phyloP scores from a whole-genome alignment of 2,113 vertebrate species.

The Kryptolebias marmoratus region DNA sequence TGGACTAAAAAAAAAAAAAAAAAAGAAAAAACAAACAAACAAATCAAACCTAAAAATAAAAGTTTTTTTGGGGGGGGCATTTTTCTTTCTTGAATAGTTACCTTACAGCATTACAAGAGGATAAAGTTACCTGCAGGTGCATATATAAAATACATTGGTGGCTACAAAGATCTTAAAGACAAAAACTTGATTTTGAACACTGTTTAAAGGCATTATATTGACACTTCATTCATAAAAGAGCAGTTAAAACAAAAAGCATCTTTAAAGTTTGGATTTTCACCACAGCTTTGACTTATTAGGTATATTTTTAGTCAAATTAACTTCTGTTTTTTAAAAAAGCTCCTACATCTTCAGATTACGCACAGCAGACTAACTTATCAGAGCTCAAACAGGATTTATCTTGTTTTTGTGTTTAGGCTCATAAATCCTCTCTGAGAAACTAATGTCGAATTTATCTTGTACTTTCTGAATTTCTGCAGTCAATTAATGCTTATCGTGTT shows the following conservation, averaged over 20 bases:
- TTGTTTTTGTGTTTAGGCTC: not conserved
- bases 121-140: no score
- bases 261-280: not conserved
- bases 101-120: no score
- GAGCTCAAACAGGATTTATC: not conserved
- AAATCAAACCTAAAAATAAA: no score
- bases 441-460: conserved; percentile 3
- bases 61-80: no score
- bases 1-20: no score
- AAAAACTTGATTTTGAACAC: no score
- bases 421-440: conserved; percentile 1
- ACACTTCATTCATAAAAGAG: not conserved
- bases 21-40: no score
- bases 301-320: not conserved
- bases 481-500: conserved; percentile 3
- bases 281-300: not conserved
- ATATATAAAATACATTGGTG: no score
- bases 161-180: no score
- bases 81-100: no score
- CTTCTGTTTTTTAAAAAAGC: not conserved
- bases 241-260: not conserved
- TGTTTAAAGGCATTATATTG: no score
- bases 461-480: conserved; percentile 7
- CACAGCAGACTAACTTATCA: not conserved
- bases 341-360: not conserved